These are phyloP conservation scores for Sphenodon punctatus DNA, from an alignment of 2,797 vertebrate species.

Conservation along the genomic window DNA sequence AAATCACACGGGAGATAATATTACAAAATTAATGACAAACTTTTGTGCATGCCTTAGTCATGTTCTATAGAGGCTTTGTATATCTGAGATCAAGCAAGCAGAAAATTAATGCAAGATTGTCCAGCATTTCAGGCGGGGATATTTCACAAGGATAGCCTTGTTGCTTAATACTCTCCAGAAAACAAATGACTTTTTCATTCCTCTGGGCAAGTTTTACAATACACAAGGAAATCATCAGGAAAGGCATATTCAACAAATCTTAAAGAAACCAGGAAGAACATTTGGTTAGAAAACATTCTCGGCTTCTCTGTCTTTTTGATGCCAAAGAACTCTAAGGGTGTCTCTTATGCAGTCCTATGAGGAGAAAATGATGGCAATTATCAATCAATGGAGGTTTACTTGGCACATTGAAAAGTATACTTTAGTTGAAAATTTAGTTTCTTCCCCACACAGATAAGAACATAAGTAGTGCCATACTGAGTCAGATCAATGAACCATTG, in stretches of 20 bases:
- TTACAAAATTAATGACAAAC: background rate
- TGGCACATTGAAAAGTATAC: background rate
- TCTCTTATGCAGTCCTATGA: background rate
- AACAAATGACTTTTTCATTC: conserved; percentile 52
- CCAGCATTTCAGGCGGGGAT: conserved; percentile 1
- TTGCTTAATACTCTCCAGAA: conserved; percentile 24
- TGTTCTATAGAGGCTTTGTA: background rate
- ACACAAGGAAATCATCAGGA: background rate
- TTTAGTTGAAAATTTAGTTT: background rate
- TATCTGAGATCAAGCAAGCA: conserved; percentile 21
- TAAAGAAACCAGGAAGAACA: background rate
- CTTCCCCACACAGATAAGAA: no score
- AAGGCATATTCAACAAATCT: background rate
- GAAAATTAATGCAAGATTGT: conserved; percentile 47
- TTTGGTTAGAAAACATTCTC: background rate
- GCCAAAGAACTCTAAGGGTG: background rate
- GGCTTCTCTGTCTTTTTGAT: conserved; percentile 4
- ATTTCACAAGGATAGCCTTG: conserved; percentile 10
- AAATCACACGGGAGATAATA: rapidly evolving
- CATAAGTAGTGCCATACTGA: no score
- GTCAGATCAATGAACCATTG: no score
- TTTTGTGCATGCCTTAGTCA: background rate
- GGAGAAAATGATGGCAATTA: background rate
- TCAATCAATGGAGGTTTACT: background rate
- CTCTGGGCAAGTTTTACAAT: conserved; percentile 5